phyloP scores from a whole-genome alignment of 2,797 vertebrate genomes.

The Halcyon leucocephala region DNA sequence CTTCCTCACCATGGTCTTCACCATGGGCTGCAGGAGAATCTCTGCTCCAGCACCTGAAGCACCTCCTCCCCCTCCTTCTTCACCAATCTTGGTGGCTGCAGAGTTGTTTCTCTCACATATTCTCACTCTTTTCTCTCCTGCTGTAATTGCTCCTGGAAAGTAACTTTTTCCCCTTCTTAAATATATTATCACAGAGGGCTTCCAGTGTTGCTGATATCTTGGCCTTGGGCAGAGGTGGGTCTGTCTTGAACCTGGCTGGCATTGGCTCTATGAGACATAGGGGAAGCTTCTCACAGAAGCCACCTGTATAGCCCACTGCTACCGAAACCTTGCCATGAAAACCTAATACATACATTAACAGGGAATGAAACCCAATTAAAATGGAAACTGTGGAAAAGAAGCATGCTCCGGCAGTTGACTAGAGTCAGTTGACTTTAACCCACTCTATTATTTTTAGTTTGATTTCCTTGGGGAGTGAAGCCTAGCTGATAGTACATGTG shows the following conservation, averaged over 20 bases:
- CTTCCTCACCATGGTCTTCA: not conserved
- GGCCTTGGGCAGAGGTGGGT: rapidly evolving
- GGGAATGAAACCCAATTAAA: not conserved
- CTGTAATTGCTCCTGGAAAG: not conserved
- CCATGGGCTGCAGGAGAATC: not conserved
- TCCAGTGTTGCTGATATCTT: not conserved
- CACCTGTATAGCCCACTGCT: rapidly evolving
- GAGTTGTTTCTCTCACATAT: not conserved
- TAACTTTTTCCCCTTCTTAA: not conserved
- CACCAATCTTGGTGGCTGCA: not conserved
- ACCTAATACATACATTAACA: not conserved
- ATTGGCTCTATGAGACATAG: not conserved
- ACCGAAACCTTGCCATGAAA: not conserved
- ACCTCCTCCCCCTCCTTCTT: not conserved
- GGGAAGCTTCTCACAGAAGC: not conserved
- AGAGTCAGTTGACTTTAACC: not conserved
- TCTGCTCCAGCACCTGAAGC: not conserved
- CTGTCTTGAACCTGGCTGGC: not conserved
- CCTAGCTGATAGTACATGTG: not conserved
- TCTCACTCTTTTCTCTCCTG: not conserved
- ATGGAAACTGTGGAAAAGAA: not conserved
- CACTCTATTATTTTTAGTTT: conserved; percentile 8
- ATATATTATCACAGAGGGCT: not conserved
- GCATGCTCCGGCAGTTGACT: not conserved
- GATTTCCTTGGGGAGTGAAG: conserved; percentile 14